Evolutionary conservation across 1,140 invertebrate species (phyloP), one percentile per base, ranked within the genome.

Genomic region (Parapsyche elsis): DNA sequence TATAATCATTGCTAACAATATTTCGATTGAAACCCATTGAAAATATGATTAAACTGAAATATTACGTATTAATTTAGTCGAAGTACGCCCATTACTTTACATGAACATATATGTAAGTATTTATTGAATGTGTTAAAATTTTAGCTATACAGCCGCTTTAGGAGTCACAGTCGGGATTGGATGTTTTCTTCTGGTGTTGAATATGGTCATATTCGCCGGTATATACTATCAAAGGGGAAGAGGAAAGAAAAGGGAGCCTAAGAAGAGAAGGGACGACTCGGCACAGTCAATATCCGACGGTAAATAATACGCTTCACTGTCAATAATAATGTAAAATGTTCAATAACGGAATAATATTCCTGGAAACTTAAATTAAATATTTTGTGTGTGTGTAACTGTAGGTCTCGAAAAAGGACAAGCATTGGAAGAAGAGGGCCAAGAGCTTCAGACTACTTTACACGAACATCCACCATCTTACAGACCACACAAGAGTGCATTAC

Each of bases 91-190:
- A n/a, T n/a, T n/a, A n/a, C n/a, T n/a, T n/a, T n/a, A n/a, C n/a
- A n/a, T n/a, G n/a, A n/a, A n/a, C n/a, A n/a, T n/a, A n/a, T n/a
- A n/a, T n/a, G n/a, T n/a, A n/a, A 38, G 7, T 38, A 38, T 4
- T 38, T 1, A 38, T 38, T 38, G 7, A 38, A 38, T 38, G 30
- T 38, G 21, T 73, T 73, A 19, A 16, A 46, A 46, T 53, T n/a
- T 5, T 80, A 89, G 88, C 81, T 95, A 94, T 83, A 95, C 94
- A 0, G 94, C 95, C 0, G 94, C 94, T 5, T 89, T 97, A 19
- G 94, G 93, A 12, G 93, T 97, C 19, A 97, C 95, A 0, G 94
- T 97, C 10, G 95, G 95, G 0, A 93, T 97, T 21, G 96, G 96
- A 0, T 96, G 95, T 85, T 94, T 95, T 59, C 90, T 98, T 1